Conservation (phyloP, 2,113 vertebrate species). For the Paramisgurnus dabryanus region DNA sequence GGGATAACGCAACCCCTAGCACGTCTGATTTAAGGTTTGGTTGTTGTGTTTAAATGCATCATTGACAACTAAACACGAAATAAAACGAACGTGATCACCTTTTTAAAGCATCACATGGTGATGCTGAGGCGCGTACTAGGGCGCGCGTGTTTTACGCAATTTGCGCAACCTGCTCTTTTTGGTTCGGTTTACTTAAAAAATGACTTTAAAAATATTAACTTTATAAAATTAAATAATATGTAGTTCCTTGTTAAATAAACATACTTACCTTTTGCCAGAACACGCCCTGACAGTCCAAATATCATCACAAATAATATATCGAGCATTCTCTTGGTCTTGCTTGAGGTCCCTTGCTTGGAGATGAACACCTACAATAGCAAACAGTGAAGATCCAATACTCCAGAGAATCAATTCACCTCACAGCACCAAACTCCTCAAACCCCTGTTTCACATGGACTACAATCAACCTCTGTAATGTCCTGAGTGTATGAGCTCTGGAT, state of each 20-base stretch:
- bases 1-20: constrained; percentile 25
- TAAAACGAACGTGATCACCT: no score
- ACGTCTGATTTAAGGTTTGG: neutral
- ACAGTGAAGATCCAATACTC: constrained; percentile 21
- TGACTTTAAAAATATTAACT: no score
- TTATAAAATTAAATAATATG: no score
- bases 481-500: constrained; percentile 39
- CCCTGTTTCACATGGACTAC: constrained; percentile 42
- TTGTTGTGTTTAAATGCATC: no score
- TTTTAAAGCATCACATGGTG: no score
- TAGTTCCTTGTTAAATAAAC: no score
- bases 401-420: constrained; percentile 25
- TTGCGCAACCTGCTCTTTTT: no score
- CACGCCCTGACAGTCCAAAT: constrained; percentile 73
- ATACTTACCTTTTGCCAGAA: constrained; percentile 71
- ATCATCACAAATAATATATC: constrained; percentile 65
- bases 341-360: constrained; percentile 21
- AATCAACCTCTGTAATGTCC: constrained; percentile 52
- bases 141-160: no score
- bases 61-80: no score
- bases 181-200: no score
- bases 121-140: no score
- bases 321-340: constrained; percentile 65
- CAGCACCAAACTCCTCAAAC: constrained; percentile 40
- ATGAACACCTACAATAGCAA: neutral